Conservation (phyloP, 2,113 vertebrate genomes). For the Catharus bicknelli region DNA sequence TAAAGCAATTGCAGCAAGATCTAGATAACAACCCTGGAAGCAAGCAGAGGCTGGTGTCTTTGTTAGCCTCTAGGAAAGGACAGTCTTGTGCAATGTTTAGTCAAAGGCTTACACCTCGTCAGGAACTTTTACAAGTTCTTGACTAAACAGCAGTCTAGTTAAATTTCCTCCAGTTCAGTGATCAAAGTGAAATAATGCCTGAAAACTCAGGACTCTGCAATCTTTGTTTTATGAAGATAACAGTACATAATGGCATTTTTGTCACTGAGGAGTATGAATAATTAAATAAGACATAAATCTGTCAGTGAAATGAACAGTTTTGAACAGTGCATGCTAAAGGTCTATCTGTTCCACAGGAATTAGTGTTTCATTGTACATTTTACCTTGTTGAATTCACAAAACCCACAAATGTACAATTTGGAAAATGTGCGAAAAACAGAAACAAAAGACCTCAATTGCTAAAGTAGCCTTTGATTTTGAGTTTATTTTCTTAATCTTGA, state of each 20-base stretch:
- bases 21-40: not conserved
- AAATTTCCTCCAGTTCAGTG: not conserved
- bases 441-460: not conserved
- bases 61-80: not conserved
- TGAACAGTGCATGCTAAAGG: not conserved
- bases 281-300: not conserved
- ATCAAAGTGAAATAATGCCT: not conserved
- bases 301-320: not conserved
- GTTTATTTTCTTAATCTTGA: conserved; percentile 16
- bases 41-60: not conserved
- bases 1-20: not conserved
- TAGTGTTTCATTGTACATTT: not conserved
- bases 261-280: not conserved
- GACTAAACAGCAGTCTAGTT: not conserved
- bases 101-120: not conserved
- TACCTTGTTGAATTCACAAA: not conserved
- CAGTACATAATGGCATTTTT: not conserved
- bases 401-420: not conserved
- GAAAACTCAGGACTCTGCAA: not conserved
- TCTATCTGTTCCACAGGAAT: not conserved
- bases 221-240: not conserved
- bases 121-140: not conserved
- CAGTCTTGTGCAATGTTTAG: conserved; percentile 4
- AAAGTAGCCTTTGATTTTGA: conserved; percentile 41
- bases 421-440: not conserved